Conservation (phyloP, 2,797 vertebrate genomes). For the Microctenopoma steveboyesi region DNA sequence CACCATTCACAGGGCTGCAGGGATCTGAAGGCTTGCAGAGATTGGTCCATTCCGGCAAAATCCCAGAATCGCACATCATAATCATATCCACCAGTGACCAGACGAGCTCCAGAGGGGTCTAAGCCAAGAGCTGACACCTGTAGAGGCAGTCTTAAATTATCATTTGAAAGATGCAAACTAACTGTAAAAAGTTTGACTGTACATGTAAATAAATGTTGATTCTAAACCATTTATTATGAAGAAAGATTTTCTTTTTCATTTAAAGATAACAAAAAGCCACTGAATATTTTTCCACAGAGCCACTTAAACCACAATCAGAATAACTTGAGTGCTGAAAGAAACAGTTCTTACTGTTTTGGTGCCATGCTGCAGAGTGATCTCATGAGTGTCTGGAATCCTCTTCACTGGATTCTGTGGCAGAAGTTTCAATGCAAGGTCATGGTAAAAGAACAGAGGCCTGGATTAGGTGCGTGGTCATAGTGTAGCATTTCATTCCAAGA, state of each 20-base stretch:
- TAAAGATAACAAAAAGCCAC: neutral
- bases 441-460: neutral
- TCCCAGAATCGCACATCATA: conserved; percentile 97
- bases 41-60: conserved; percentile 97
- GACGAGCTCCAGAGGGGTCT: conserved; percentile 95
- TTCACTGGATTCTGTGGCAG: conserved; percentile 89
- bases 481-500: conserved; percentile 1
- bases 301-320: conserved; percentile 6
- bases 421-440: conserved; percentile 19
- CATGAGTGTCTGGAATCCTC: conserved; percentile 96
- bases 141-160: conserved; percentile 10
- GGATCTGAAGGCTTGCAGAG: conserved; percentile 93
- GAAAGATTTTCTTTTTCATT: neutral
- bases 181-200: neutral
- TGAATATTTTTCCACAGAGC: neutral
- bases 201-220: neutral
- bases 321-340: conserved; percentile 1
- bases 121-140: conserved; percentile 86
- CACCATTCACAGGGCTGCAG: conserved; percentile 97
- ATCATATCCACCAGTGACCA: conserved; percentile 95
- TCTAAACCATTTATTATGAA: neutral
- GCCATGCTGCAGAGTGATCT: conserved; percentile 94
- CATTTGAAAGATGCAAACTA: neutral
- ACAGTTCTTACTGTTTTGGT: conserved; percentile 90
- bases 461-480: conserved; percentile 10